Conservation (phyloP, 2,113 vertebrate species). For the Rhinopithecus roxellana region DNA sequence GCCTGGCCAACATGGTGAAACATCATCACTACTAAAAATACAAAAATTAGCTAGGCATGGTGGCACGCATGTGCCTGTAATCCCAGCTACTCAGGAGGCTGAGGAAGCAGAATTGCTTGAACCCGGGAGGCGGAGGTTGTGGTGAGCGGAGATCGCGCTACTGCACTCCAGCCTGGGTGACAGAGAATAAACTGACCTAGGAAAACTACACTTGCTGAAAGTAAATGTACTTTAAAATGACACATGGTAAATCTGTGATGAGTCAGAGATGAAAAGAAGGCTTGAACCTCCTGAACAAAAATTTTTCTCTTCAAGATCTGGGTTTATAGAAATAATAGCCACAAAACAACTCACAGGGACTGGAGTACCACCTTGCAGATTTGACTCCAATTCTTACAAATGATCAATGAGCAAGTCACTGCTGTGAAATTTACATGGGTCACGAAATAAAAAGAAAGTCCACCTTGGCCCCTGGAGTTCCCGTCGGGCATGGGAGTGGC, state of each 20-base stretch:
- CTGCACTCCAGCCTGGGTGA: too few relatives aligned
- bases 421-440: neutral
- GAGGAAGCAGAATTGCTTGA: too few relatives aligned
- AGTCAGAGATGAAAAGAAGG: neutral
- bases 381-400: neutral
- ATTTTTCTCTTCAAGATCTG: neutral
- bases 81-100: too few relatives aligned
- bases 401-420: neutral
- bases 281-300: neutral
- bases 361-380: neutral
- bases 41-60: too few relatives aligned
- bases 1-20: too few relatives aligned
- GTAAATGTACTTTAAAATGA: neutral
- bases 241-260: neutral
- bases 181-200: neutral
- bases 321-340: neutral
- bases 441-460: too few relatives aligned
- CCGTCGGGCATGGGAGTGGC: rapidly evolving
- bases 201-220: neutral
- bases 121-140: too few relatives aligned
- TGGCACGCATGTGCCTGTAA: rapidly evolving
- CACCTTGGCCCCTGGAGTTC: rapidly evolving
- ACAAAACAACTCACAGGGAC: neutral
- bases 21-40: too few relatives aligned
- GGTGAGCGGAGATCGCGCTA: too few relatives aligned